Evolutionary conservation across 2,888 invertebrate species (phyloP).

Genomic region (Cistogaster globosa): DNA sequence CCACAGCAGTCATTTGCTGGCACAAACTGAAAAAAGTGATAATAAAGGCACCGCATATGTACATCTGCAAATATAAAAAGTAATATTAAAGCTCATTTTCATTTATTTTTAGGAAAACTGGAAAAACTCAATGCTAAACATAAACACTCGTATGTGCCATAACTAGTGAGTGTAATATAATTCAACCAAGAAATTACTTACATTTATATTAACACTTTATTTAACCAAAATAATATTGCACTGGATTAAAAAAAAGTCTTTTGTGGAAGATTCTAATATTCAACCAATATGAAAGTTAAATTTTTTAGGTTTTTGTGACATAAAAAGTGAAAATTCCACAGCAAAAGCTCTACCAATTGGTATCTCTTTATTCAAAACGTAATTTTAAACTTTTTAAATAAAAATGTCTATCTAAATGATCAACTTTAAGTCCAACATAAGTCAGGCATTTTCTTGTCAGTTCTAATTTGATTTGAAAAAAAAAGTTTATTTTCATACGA

Average conservation of each 20-base stretch:
- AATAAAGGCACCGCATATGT: constrained; percentile 35
- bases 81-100: constrained; percentile 16
- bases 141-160: neutral
- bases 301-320: too few species aligned
- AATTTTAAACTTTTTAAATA: too few species aligned
- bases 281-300: too few species aligned
- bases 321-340: too few species aligned
- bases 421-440: too few species aligned
- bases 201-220: neutral
- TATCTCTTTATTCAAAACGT: too few species aligned
- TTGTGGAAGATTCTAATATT: neutral
- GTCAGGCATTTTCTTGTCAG: too few species aligned
- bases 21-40: constrained; percentile 17
- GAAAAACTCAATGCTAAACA: neutral
- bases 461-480: too few species aligned
- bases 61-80: constrained; percentile 20
- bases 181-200: constrained; percentile 17
- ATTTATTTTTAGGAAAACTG: constrained; percentile 1
- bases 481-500: too few species aligned
- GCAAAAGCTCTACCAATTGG: too few species aligned
- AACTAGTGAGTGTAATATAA: constrained; percentile 5
- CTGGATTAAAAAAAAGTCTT: neutral
- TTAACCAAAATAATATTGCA: neutral
- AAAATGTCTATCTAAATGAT: too few species aligned
- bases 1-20: constrained; percentile 42